Conservation (phyloP, 2,888 invertebrate species). For the Pimpla rufipes region DNA sequence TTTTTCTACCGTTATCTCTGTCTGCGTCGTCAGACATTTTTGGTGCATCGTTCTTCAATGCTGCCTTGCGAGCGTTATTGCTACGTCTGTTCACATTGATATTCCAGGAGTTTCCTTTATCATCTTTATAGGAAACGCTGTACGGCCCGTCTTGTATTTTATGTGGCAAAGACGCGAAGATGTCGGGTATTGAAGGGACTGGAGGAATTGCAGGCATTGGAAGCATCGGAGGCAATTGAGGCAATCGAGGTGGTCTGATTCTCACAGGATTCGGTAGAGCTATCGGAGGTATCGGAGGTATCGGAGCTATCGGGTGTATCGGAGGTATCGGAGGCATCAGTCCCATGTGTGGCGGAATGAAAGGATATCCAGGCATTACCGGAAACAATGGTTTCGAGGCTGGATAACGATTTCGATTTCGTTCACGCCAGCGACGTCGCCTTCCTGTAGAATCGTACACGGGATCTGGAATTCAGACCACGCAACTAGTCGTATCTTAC, state of each 20-base stretch:
- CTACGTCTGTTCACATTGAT: slow-evolving; percentile 65
- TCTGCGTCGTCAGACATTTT: background rate
- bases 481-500: background rate
- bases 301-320: background rate
- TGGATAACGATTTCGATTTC: slow-evolving; percentile 14
- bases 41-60: background rate
- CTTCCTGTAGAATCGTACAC: background rate
- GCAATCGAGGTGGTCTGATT: background rate
- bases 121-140: slow-evolving; percentile 66
- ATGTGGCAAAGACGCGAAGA: slow-evolving; percentile 41
- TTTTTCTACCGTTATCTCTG: background rate
- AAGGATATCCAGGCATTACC: slow-evolving; percentile 21
- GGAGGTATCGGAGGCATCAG: background rate
- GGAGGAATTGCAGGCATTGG: slow-evolving; percentile 6
- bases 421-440: slow-evolving; percentile 4
- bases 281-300: background rate
- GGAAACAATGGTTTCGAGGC: slow-evolving; percentile 13
- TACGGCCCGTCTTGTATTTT: slow-evolving; percentile 50
- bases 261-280: background rate
- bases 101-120: slow-evolving; percentile 63
- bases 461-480: slow-evolving; percentile 5
- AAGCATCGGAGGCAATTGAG: background rate
- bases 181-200: slow-evolving; percentile 20
- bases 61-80: background rate
- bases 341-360: slow-evolving; percentile 10